Evolutionary conservation across 2,113 vertebrate species (phyloP).

Genomic region (Calidris pygmaea): DNA sequence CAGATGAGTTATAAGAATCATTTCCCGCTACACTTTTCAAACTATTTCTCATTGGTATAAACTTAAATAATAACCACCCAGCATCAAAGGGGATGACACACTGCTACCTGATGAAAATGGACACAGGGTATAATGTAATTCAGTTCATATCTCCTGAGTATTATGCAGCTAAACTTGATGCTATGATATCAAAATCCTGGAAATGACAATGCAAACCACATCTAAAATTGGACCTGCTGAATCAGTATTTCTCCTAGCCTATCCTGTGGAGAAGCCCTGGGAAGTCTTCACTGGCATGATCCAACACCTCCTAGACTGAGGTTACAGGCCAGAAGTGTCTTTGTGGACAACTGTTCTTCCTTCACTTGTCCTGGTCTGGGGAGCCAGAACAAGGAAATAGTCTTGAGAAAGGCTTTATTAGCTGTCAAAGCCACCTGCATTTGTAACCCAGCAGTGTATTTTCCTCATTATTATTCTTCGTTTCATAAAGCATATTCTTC

Average conservation of each 20-base stretch:
- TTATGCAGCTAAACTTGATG: neutral
- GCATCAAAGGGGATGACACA: neutral
- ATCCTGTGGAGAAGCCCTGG: rapidly evolving
- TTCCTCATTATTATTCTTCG: neutral
- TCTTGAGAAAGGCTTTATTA: neutral
- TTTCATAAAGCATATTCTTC: neutral
- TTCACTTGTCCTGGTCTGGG: neutral
- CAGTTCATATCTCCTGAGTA: neutral
- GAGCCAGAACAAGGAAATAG: neutral
- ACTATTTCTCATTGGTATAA: neutral
- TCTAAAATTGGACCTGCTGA: neutral
- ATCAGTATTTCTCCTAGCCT: neutral
- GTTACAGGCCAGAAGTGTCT: neutral
- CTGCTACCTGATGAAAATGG: neutral
- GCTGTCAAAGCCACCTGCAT: neutral
- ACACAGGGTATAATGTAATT: neutral
- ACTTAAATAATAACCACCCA: neutral
- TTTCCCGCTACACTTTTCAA: neutral
- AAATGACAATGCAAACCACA: neutral
- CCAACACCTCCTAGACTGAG: neutral
- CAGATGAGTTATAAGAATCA: neutral
- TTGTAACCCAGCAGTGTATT: neutral
- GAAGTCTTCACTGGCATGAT: neutral
- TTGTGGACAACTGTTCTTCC: neutral
- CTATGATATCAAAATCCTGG: neutral